Evolutionary conservation across 2,797 vertebrate genomes (phyloP).

Genomic region (Tokudaia tokunoshimensis): DNA sequence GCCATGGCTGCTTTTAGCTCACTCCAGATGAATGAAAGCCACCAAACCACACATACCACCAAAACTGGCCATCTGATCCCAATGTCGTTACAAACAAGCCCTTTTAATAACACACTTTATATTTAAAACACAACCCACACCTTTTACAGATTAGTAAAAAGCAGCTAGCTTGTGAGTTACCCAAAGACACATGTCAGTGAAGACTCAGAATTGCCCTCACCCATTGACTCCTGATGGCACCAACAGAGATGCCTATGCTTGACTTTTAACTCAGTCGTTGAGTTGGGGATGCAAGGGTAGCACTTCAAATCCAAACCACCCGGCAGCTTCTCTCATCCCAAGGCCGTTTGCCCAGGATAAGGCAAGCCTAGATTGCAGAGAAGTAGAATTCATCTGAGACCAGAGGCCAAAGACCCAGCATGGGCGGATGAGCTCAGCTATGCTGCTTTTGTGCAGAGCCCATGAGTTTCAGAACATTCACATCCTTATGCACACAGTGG

Average conservation of each 20-base stretch:
- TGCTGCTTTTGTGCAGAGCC: neutral
- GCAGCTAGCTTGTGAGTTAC: neutral
- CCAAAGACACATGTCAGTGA: neutral
- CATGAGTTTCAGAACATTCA: neutral
- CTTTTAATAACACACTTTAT: neutral
- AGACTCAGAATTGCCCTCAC: neutral
- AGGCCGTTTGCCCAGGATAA: neutral
- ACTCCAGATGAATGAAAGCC: neutral
- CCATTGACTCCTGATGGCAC: fast-evolving
- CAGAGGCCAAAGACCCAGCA: neutral
- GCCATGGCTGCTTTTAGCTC: neutral
- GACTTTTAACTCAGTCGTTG: neutral
- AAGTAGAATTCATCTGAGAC: neutral
- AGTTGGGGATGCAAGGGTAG: neutral
- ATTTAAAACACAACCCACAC: neutral
- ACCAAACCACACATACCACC: neutral
- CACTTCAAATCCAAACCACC: neutral
- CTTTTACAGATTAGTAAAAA: conserved; percentile 47
- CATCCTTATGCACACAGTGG: neutral
- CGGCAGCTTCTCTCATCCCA: neutral
- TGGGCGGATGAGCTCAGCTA: neutral
- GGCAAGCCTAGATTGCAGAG: neutral
- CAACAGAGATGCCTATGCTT: neutral
- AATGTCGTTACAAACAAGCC: neutral
- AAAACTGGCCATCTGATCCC: conserved; percentile 33